Evolutionary conservation across 2,888 invertebrate species (phyloP).

Genomic region (Aspidiotus destructor): DNA sequence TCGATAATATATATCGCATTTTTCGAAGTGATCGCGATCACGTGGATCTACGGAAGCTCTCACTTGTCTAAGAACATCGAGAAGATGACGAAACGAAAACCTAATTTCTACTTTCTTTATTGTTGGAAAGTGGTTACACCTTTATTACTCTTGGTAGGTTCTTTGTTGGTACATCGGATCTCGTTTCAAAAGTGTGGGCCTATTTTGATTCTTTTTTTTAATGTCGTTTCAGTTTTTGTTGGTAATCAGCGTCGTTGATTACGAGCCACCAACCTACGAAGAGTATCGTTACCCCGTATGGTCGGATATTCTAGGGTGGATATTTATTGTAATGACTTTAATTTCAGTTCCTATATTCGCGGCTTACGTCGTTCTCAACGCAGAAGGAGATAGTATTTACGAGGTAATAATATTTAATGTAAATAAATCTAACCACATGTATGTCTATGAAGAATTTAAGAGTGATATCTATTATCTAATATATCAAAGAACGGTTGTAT

Average conservation of each 20-base stretch:
- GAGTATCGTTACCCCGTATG: conserved; percentile 68
- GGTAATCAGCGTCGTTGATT: conserved; percentile 80
- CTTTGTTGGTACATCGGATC: neutral
- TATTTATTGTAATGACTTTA: conserved; percentile 69
- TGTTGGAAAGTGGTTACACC: conserved; percentile 80
- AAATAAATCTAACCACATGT: too few relatives aligned
- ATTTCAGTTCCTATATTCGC: conserved; percentile 78
- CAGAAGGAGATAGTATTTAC: conserved; percentile 59
- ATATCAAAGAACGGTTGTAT: too few relatives aligned
- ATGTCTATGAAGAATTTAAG: too few relatives aligned
- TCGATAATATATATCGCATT: conserved; percentile 87
- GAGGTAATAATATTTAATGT: conserved; percentile 46
- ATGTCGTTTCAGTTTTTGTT: conserved; percentile 57
- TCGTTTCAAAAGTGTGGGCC: too few relatives aligned
- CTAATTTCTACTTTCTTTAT: conserved; percentile 69
- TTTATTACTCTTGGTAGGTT: conserved; percentile 58
- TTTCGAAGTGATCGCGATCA: conserved; percentile 82
- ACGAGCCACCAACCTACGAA: conserved; percentile 73
- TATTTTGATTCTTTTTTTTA: neutral
- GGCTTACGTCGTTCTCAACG: conserved; percentile 56
- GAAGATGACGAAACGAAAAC: conserved; percentile 77
- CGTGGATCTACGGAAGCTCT: conserved; percentile 83
- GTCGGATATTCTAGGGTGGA: conserved; percentile 81
- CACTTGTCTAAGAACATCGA: conserved; percentile 71
- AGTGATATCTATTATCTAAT: too few relatives aligned